Base-by-base conservation (phyloP, 2,888 invertebrate genomes). In the Sepioteuthis lessoniana region DNA sequence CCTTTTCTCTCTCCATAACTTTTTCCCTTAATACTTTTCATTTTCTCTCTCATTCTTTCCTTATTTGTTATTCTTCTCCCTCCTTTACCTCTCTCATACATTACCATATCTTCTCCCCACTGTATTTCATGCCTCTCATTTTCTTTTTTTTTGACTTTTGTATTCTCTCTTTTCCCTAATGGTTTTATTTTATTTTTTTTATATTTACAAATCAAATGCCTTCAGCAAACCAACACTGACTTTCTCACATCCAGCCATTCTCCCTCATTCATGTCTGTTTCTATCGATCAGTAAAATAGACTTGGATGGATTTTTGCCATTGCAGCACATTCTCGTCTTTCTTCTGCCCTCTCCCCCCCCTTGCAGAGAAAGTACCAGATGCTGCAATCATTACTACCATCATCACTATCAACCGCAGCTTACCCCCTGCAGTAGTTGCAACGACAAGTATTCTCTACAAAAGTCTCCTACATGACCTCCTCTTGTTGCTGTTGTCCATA, bases 401-500 rank as follows among this genome's bases (percentile, higher is more conserved):
- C 76, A 76, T 76, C n/a, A 16, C 76, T 76, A 76, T 8, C n/a
- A 31, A n/a, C 31, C 8, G n/a, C n/a, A 76, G 76, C n/a, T 2
- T 31, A 76, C 76, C 76, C 76, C 76, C n/a, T 76, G 76, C 76
- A 76, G 76, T n/a, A 76, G 76, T 76, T 76, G n/a, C 76, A 76
- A 76, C n/a, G n/a, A 76, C 76, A 76, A 31, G 31, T n/a, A 76
- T 76, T 10, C 76, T 76, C 31, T 13, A 76, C n/a, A n/a, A 76
- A 76, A 76, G 76, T n/a, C 76, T 31, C 76, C 76, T 76, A 76
- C 76, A 76, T 76, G 76, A 76, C 76, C 76, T 76, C 76, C 76
- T 76, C n/a, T 31, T 76, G n/a, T 76, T 76, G 76, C 76, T 76
- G 76, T 19, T 76, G 76, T 76, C 76, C 76, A 76, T 76, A 76